Base-by-base conservation (phyloP, 2,113 vertebrate genomes). In the Amphilophus citrinellus region DNA sequence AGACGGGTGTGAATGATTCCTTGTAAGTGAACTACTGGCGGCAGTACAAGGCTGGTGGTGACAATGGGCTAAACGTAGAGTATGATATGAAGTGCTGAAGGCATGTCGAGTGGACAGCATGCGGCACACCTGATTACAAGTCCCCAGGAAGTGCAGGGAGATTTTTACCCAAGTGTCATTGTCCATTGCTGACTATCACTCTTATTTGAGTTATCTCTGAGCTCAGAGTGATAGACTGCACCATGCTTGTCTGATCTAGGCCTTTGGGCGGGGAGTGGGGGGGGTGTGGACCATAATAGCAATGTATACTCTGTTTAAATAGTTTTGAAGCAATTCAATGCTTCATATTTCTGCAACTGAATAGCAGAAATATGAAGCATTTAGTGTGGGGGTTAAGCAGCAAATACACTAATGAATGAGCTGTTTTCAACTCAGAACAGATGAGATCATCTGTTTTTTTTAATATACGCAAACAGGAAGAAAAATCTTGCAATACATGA, bases 51-150 rank as follows among this genome's bases (percentile, higher is more conserved):
- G 24, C 59, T 77, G 32, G 58, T 30, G 65, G 82, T 76, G 89
- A 65, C 76, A 65, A 17, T 0, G 61, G 80, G 61, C 56, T 15
- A 32, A 87, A 92, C 24, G 42, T 47, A 32, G 39, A 76, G 77
- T 85, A 90, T 50, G 82, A 86, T 24, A 66, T 20, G 59, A 73
- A 76, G 86, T 84, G 84, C 35, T 87, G 91, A 94, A 91, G 77
- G 91, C 57, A 59, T 76, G 90, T 91, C 6, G 85, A 94, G 93
- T 89, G 90, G 85, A 83, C 71, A 57, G 89, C 83, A 56, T 85
- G 91, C 9, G 32, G 77, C 85, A 83, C 92, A 87, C 88, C 89
- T 88, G 93, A 95, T 93, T 93, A 87, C 82, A 75, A 89, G 76
- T 73, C 79, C 14, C 4, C 35, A 82, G 77, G 84, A 88, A 79